Percentiles rank a stretch among this genome's conserved stretches.
Conservation (phyloP, 1,140 invertebrate genomes). For the Aporrectodea caliginosa region DNA sequence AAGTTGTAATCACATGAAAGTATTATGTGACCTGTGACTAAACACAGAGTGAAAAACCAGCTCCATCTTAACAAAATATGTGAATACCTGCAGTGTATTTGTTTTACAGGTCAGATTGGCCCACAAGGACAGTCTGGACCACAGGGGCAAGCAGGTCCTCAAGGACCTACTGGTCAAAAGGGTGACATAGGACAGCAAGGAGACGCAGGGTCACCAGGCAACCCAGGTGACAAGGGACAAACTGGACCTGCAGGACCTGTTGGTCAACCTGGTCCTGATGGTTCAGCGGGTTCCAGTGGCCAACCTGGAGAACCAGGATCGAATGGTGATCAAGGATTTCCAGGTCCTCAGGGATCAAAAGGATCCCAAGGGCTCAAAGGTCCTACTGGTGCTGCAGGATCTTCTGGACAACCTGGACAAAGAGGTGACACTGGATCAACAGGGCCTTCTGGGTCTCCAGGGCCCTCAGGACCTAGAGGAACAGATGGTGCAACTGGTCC, state of each 20-base stretch:
- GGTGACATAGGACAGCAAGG: slow-evolving; percentile 38
- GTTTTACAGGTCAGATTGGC: slow-evolving; percentile 1
- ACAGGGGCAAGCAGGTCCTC: slow-evolving; percentile 45
- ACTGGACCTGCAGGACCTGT: slow-evolving; percentile 40
- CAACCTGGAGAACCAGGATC: slow-evolving; percentile 34
- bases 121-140: slow-evolving; percentile 26
- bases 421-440: slow-evolving; percentile 25
- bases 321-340: slow-evolving; percentile 15
- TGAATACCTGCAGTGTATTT: neutral
- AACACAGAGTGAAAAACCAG: no score
- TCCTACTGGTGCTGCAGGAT: slow-evolving; percentile 15
- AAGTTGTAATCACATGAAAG: no score
- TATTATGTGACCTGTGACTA: no score
- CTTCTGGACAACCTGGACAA: slow-evolving; percentile 18
- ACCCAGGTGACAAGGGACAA: slow-evolving; percentile 39
- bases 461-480: neutral
- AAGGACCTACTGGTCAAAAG: slow-evolving; percentile 43
- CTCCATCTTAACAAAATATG: neutral
- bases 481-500: slow-evolving; percentile 63
- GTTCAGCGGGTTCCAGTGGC: slow-evolving; percentile 32
- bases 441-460: slow-evolving; percentile 61
- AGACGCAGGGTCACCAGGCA: slow-evolving; percentile 19
- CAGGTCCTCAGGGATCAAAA: slow-evolving; percentile 27
- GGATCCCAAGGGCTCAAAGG: slow-evolving; percentile 21
- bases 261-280: slow-evolving; percentile 37